Percentiles rank a stretch among this genome's conserved stretches.
Evolutionary conservation across 2,797 vertebrate genomes (phyloP).

Genomic region (Tadarida brasiliensis): DNA sequence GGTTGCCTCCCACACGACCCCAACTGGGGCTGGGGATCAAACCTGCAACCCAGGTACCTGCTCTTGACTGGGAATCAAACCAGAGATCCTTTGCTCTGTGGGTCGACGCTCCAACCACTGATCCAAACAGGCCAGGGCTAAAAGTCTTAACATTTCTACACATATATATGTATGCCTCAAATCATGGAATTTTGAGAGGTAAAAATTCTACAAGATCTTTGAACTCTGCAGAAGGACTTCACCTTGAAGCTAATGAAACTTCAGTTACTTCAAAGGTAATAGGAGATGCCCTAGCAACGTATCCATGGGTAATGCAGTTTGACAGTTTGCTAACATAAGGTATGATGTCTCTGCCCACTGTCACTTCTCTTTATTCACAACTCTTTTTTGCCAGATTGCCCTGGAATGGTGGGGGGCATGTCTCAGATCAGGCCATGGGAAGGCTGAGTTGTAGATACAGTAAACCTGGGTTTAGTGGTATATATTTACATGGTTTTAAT

Average conservation of each 20-base stretch:
- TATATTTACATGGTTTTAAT: background rate
- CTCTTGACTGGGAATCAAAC: too few species aligned
- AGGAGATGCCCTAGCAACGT: background rate
- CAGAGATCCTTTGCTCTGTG: too few species aligned
- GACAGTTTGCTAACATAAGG: background rate
- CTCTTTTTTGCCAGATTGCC: background rate
- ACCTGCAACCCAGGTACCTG: too few species aligned
- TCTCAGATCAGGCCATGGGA: background rate
- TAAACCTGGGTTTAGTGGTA: background rate
- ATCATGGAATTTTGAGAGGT: background rate
- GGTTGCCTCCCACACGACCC: too few species aligned
- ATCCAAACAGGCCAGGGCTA: background rate
- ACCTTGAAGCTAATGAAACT: conserved; percentile 8
- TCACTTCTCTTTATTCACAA: background rate
- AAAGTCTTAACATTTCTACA: background rate
- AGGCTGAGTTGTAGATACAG: background rate
- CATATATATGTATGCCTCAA: background rate
- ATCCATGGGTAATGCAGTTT: background rate
- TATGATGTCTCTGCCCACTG: background rate
- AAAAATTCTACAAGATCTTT: background rate
- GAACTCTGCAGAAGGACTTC: background rate
- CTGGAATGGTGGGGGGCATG: background rate
- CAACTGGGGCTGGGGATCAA: too few species aligned
- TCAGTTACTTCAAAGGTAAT: background rate
- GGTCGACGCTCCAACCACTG: too few species aligned